phyloP scores from a whole-genome alignment of 2,113 vertebrate species.

The Piaya cayana region DNA sequence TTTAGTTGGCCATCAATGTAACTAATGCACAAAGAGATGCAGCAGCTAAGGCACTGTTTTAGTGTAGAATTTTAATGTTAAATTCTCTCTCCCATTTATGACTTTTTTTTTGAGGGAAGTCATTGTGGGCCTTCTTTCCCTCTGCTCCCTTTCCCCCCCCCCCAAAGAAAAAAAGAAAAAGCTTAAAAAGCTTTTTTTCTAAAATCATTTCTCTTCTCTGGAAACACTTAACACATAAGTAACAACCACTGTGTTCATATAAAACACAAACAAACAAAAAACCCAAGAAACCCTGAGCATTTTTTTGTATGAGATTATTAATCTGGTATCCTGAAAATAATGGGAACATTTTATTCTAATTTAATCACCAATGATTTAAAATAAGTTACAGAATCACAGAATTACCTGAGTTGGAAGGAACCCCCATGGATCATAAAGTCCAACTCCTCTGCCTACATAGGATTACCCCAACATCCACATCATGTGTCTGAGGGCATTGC shows the following conservation, averaged over 20 bases:
- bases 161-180: no score
- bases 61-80: neutral
- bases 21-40: neutral
- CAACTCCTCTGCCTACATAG: no score
- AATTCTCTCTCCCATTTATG: neutral
- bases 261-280: neutral
- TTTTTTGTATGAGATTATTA: neutral
- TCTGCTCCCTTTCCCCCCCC: no score
- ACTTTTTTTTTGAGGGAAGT: neutral
- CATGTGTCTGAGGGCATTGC: no score
- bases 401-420: no score
- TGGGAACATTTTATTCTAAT: neutral
- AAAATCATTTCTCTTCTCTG: rapidly evolving
- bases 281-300: neutral
- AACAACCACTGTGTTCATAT: neutral
- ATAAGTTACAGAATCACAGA: no score
- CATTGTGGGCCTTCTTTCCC: neutral
- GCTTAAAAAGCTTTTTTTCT: no score
- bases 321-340: neutral
- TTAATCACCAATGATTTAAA: neutral
- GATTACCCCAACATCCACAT: no score
- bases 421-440: no score
- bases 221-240: neutral
- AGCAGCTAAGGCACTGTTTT: neutral
- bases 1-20: neutral